A percentile compares a stretch with the other conserved stretches of the same genome.
Evolutionary conservation across 2,888 invertebrate species (phyloP).

Genomic region (Drosophila quinaria): DNA sequence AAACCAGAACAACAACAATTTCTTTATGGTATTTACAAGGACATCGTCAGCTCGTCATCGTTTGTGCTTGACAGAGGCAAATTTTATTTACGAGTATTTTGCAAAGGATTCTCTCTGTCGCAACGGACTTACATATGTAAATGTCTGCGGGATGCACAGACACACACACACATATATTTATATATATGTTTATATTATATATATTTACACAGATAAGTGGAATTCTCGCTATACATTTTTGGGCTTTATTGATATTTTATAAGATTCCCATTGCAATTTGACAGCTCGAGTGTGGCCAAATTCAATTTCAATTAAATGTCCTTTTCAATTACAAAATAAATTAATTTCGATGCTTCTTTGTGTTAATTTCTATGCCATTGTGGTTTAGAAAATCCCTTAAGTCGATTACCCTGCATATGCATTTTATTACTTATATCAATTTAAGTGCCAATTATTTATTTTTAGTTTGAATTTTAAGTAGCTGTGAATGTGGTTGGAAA

Average conservation of each 20-base stretch:
- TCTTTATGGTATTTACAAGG: slow-evolving; percentile 69
- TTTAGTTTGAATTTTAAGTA: too few relatives aligned
- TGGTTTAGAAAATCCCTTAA: not conserved
- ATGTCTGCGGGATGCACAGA: slow-evolving; percentile 28
- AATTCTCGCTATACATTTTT: slow-evolving; percentile 17
- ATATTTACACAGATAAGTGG: not conserved
- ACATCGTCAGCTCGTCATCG: slow-evolving; percentile 73
- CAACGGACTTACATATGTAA: slow-evolving; percentile 36
- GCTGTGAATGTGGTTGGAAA: too few relatives aligned
- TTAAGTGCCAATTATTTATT: not conserved
- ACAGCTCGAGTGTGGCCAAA: slow-evolving; percentile 54
- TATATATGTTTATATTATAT: not conserved
- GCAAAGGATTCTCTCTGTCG: slow-evolving; percentile 25
- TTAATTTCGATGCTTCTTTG: slow-evolving; percentile 13
- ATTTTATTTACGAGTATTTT: slow-evolving; percentile 65
- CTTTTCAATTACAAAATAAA: slow-evolving; percentile 15
- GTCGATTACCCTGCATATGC: not conserved
- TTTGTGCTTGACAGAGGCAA: slow-evolving; percentile 47
- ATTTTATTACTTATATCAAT: not conserved
- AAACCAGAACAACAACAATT: slow-evolving; percentile 50
- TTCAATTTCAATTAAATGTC: slow-evolving; percentile 60
- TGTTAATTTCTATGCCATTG: slow-evolving; percentile 8
- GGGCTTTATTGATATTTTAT: slow-evolving; percentile 23
- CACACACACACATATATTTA: not conserved
- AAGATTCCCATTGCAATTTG: slow-evolving; percentile 16